Conservation (phyloP, 2,888 invertebrate species). For the Polyploca ridens region DNA sequence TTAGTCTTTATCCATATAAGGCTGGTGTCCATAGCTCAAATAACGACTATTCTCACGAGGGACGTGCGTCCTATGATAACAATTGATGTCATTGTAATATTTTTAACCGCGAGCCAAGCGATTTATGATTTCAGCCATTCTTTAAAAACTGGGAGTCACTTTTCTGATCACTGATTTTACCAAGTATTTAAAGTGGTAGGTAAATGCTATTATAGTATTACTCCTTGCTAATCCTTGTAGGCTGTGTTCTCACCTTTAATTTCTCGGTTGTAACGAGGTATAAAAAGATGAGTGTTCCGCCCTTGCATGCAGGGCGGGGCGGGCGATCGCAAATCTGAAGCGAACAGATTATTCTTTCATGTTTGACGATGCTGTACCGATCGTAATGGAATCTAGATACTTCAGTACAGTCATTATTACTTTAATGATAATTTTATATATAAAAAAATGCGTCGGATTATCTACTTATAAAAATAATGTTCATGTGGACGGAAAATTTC, state of each 20-base stretch:
- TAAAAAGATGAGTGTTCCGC: slow-evolving; percentile 14
- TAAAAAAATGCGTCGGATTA: too few relatives aligned
- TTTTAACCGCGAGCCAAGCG: too few relatives aligned
- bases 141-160: too few relatives aligned
- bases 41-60: too few relatives aligned
- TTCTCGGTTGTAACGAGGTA: slow-evolving; percentile 11
- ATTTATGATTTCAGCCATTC: too few relatives aligned
- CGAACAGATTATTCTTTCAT: slow-evolving; percentile 24
- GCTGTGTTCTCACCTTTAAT: slow-evolving; percentile 4
- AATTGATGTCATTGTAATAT: too few relatives aligned
- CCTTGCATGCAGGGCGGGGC: slow-evolving; percentile 18
- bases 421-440: neutral
- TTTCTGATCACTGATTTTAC: too few relatives aligned
- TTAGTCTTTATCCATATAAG: neutral
- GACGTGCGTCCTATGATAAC: too few relatives aligned
- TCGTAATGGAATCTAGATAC: slow-evolving; percentile 27
- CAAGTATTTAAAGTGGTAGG: too few relatives aligned
- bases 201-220: neutral
- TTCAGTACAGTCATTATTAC: neutral
- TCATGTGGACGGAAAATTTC: too few relatives aligned
- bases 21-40: too few relatives aligned
- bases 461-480: too few relatives aligned
- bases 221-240: neutral
- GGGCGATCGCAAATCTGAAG: slow-evolving; percentile 14
- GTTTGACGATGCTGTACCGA: slow-evolving; percentile 27